Evolutionary conservation across 2,113 vertebrate species (phyloP).

Genomic region (Ptilorrhoa leucosticta): DNA sequence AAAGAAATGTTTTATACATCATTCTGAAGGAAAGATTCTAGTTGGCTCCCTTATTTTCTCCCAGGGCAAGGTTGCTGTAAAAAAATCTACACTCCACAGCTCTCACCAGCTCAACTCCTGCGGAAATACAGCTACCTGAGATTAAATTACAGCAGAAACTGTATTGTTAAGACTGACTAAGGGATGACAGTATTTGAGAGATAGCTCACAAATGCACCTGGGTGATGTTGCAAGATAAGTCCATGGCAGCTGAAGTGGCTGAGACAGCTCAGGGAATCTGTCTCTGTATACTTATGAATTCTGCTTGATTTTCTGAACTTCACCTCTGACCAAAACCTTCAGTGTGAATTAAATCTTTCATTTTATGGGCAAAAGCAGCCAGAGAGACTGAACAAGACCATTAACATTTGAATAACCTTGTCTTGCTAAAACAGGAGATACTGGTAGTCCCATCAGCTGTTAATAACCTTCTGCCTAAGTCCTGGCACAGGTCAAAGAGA

Average conservation of each 20-base stretch:
- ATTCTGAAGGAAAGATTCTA: background rate
- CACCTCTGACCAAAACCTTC: conserved; percentile 6
- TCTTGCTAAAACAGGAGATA: background rate
- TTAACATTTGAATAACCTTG: conserved; percentile 39
- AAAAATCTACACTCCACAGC: background rate
- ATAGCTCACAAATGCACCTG: background rate
- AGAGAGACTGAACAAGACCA: background rate
- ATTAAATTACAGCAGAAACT: background rate
- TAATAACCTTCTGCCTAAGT: background rate
- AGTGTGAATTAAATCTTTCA: background rate
- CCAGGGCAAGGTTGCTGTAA: background rate
- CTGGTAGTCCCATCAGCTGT: background rate
- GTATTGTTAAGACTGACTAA: background rate
- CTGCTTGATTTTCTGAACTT: conserved; percentile 26
- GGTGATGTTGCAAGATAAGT: background rate
- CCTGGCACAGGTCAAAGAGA: background rate
- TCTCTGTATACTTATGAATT: background rate
- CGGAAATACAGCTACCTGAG: background rate
- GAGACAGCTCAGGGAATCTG: background rate
- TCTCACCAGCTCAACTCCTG: background rate
- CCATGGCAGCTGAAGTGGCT: background rate
- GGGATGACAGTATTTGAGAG: background rate
- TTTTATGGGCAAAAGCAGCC: background rate
- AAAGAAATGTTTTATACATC: background rate
- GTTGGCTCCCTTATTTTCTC: background rate